These are phyloP conservation scores for Ranitomeya imitator DNA, from an alignment of 2,113 vertebrate genomes.

Conservation along the genomic window DNA sequence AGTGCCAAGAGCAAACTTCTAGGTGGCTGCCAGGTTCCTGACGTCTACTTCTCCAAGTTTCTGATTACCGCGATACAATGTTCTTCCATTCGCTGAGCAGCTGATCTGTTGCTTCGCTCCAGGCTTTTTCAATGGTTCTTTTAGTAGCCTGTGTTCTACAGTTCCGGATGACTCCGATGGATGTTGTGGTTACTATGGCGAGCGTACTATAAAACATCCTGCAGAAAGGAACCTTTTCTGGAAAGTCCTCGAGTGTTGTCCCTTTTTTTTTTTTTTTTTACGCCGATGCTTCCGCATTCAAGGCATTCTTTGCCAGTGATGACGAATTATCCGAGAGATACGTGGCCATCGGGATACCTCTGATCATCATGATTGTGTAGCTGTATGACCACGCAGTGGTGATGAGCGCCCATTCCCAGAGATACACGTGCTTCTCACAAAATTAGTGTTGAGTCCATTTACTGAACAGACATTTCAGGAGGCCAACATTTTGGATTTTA, in stretches of 20 bases:
- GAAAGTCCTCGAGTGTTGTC: background rate
- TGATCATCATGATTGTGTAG: background rate
- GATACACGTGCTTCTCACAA: background rate
- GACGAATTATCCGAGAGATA: background rate
- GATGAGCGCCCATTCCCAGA: background rate
- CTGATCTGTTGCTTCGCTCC: too few relatives aligned
- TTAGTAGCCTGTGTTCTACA: background rate
- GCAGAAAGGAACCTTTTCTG: background rate
- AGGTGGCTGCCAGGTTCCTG: too few relatives aligned
- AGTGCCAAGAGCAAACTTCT: too few relatives aligned
- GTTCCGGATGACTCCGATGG: background rate
- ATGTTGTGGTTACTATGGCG: constrained; percentile 1
- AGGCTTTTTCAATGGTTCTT: background rate
- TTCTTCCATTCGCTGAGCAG: too few relatives aligned
- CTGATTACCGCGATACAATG: too few relatives aligned
- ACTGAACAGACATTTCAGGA: too few relatives aligned
- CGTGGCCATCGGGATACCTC: background rate
- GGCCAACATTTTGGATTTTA: too few relatives aligned
- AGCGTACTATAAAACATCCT: background rate
- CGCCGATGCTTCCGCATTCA: background rate
- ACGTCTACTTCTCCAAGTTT: too few relatives aligned
- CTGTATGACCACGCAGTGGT: background rate
- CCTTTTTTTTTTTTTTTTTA: too few relatives aligned
- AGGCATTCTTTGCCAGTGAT: background rate
- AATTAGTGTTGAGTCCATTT: too few relatives aligned